Percentiles rank a stretch among this genome's conserved stretches.
These are phyloP conservation scores for Eucidaris tribuloides DNA, from an alignment of 35 echinoderm and acorn worm genomes.

Conservation along the genomic window DNA sequence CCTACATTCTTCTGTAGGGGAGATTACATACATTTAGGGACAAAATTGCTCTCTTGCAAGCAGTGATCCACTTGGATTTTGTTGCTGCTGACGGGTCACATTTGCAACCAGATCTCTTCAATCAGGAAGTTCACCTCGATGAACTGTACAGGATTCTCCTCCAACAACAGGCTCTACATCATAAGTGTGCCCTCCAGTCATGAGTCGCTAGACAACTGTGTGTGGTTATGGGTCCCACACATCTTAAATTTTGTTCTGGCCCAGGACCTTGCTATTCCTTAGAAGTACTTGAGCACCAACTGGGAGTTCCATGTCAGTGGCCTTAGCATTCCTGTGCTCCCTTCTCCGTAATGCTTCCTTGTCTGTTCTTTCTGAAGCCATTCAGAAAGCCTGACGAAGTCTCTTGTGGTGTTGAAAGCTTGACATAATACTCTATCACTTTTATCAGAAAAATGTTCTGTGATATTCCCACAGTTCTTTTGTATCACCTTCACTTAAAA, in stretches of 20 bases:
- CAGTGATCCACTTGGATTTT: too few relatives aligned
- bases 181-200: neutral
- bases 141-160: slow-evolving; percentile 1
- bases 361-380: slow-evolving; percentile 48
- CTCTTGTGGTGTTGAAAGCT: slow-evolving; percentile 64
- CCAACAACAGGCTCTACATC: slow-evolving; percentile 19
- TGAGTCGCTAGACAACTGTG: neutral
- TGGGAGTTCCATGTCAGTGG: slow-evolving; percentile 17
- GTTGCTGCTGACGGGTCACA: too few relatives aligned
- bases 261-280: neutral
- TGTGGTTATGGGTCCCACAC: slow-evolving; percentile 36
- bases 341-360: slow-evolving; percentile 38
- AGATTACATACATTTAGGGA: too few relatives aligned
- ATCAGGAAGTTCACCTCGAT: slow-evolving; percentile 3
- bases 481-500: too few relatives aligned
- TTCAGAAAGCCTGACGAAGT: slow-evolving; percentile 30
- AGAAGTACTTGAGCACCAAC: slow-evolving; percentile 54
- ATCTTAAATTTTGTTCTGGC: slow-evolving; percentile 57
- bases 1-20: too few relatives aligned
- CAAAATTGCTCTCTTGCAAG: too few relatives aligned
- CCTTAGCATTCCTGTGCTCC: slow-evolving; percentile 24
- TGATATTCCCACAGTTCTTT: too few relatives aligned
- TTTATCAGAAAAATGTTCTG: too few relatives aligned
- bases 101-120: neutral
- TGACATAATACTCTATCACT: too few relatives aligned